These are phyloP conservation scores for Proisotoma minuta DNA, from an alignment of 2,888 invertebrate species.

Conservation along the genomic window DNA sequence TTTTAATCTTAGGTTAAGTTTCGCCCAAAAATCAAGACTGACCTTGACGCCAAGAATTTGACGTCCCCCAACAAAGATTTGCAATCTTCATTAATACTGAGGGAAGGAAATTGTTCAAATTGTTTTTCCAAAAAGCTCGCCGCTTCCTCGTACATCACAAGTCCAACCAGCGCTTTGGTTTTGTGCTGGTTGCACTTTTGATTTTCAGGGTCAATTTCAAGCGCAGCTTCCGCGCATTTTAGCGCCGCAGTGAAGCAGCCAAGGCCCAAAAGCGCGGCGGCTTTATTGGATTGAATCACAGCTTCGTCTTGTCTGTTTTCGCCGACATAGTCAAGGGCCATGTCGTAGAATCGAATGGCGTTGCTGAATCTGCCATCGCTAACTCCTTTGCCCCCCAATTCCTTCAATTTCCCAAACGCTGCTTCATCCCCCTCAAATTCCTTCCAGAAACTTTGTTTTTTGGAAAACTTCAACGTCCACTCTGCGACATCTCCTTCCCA, in stretches of 20 bases:
- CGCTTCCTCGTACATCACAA: background rate
- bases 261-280: background rate
- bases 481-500: too few relatives aligned
- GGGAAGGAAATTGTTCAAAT: too few relatives aligned
- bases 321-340: background rate
- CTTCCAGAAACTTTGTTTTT: too few relatives aligned
- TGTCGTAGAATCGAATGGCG: background rate
- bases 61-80: too few relatives aligned
- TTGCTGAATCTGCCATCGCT: background rate
- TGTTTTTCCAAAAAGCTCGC: background rate
- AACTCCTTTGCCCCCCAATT: background rate
- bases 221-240: background rate
- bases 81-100: too few relatives aligned
- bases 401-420: too few relatives aligned
- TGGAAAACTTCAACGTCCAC: too few relatives aligned
- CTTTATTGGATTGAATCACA: background rate
- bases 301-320: background rate
- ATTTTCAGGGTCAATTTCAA: background rate
- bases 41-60: too few relatives aligned
- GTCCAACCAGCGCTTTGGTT: background rate
- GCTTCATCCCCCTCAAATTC: too few relatives aligned
- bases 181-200: background rate
- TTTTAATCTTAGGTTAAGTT: too few relatives aligned
- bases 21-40: too few relatives aligned
- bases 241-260: background rate